Evolutionary conservation across 2,113 vertebrate species (phyloP), one percentile per base, ranked within the genome.

Genomic region (Chaetodon trifascialis): DNA sequence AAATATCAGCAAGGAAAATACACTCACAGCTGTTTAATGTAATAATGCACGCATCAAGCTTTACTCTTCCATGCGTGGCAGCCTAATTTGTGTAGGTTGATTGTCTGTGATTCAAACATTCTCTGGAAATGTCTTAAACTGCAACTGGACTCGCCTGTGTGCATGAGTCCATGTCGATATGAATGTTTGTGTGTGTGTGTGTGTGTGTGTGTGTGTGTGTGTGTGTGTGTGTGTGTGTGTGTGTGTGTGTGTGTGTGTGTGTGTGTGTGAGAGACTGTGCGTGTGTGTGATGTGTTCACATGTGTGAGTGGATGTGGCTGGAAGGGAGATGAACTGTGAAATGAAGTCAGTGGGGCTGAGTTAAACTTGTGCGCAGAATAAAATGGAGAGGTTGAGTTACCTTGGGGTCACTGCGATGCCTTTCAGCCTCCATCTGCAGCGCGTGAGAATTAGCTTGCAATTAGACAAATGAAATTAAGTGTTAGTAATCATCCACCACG

Each of bases 21-120:
- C 74, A 79, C 80, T 92, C 86, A 80, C 76, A 90, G 91, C 82
- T 91, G 86, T 90, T 92, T 82, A 86, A 88, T 88, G 79, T 72
- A 91, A 91, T 92, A 89, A 86, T 71, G 62, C 75, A 86, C 12
- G 52, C 83, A 88, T 84, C 72, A 76, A 70, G 54, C 78, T 69
- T 71, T 46, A 75, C 59, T 62, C 82, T 1, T 0, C 71, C 86
- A 84, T 82, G 87, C 84, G 59, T 75, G 82, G 70, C 79, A 68
- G 67, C 66, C 75, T 91, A 42, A 94, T 91, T 89, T 90, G 87
- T 89, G 88, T 87, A 80, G 80, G 70, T 68, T 89, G 82, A 89
- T 91, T 90, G 84, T 86, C 89, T 11, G 42, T 75, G 80, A 83
- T 79, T 83, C 76, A 88, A 73, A 91, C 76, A 81, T 85, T 85